phyloP scores from a whole-genome alignment of 2,888 invertebrate species.

The Dysmachus trigonus region DNA sequence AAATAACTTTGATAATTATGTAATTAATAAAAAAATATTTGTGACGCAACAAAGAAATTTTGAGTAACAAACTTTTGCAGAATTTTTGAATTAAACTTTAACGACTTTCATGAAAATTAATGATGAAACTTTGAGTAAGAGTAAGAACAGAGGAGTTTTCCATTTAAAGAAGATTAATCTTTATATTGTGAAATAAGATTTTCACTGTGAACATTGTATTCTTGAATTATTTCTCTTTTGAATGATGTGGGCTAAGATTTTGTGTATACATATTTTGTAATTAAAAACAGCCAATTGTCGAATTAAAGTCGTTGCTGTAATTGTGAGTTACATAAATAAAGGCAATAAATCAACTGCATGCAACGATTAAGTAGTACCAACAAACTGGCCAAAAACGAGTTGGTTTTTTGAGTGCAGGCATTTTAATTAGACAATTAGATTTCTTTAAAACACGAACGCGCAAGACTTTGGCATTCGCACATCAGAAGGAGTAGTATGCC shows the following conservation, averaged over 20 bases:
- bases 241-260: neutral
- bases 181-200: too few relatives aligned
- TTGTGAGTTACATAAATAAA: neutral
- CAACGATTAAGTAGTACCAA: neutral
- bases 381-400: neutral
- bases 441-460: neutral
- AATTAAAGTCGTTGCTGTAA: neutral
- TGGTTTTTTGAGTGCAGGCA: neutral
- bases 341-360: neutral
- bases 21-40: too few relatives aligned
- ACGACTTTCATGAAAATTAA: too few relatives aligned
- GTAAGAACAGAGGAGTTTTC: too few relatives aligned
- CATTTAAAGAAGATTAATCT: too few relatives aligned
- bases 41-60: too few relatives aligned
- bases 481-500: neutral
- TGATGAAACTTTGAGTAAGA: too few relatives aligned
- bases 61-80: too few relatives aligned
- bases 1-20: too few relatives aligned
- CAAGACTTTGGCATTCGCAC: neutral
- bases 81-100: too few relatives aligned
- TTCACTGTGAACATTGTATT: too few relatives aligned
- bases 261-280: neutral
- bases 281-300: neutral
- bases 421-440: conserved; percentile 19
- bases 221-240: neutral